Conservation (phyloP, 2,797 vertebrate species). For the Channallabes apus region DNA sequence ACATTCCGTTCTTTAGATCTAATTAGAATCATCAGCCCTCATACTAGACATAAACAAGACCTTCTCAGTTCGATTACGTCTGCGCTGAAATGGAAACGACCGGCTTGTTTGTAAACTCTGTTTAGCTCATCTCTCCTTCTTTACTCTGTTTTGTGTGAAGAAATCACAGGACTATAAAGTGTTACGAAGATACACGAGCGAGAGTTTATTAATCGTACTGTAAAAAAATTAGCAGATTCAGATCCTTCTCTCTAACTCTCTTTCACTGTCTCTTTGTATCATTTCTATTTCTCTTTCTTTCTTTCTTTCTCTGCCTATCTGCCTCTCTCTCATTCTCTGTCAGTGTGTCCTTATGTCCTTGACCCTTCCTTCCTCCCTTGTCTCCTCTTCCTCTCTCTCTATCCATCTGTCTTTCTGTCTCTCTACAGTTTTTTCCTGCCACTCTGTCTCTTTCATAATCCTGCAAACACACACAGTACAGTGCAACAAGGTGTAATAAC, state of each 20-base stretch:
- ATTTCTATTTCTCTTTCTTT: background rate
- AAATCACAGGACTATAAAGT: background rate
- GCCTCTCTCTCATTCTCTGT: background rate
- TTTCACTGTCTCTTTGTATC: too few relatives aligned
- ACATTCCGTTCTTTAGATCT: background rate
- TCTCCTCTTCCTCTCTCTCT: background rate
- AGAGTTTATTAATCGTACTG: background rate
- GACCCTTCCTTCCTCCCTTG: background rate
- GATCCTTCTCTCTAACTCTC: too few relatives aligned
- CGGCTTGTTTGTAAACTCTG: background rate
- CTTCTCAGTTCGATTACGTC: background rate
- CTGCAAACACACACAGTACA: background rate
- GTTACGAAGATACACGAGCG: background rate
- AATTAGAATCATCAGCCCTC: background rate
- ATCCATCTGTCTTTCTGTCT: background rate
- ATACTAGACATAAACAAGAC: too few relatives aligned
- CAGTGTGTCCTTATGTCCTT: background rate
- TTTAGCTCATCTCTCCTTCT: background rate
- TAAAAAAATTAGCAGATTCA: background rate
- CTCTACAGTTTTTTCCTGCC: background rate
- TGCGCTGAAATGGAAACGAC: background rate
- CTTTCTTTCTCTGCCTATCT: background rate
- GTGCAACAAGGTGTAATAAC: background rate
- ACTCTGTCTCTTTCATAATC: too few relatives aligned
- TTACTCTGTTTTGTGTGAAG: background rate